Base-by-base conservation (phyloP, 2,888 invertebrate genomes). In the Megalurothrips usitatus region DNA sequence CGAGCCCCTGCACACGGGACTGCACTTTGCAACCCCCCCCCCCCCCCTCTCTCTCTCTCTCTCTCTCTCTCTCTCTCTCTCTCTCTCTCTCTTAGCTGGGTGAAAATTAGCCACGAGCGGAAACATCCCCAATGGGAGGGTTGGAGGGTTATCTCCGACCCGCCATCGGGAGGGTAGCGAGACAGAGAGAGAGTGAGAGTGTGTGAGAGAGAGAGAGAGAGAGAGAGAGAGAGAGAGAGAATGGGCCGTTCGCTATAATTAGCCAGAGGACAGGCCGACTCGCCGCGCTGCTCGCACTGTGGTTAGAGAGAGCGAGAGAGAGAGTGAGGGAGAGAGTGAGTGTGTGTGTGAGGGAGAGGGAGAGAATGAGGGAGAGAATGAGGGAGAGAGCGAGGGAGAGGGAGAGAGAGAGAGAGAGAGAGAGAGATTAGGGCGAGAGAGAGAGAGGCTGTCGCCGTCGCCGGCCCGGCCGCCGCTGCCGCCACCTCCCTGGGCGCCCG, bases 141-240 rank as follows among this genome's bases (percentile, higher is more conserved):
- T 68, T n/a, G n/a, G 68, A 68, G 68, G 68, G 68, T 68, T 68
- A 68, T 68, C 68, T 68, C 9, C 11, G 23, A n/a, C n/a, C n/a
- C 68, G 11, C 68, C 68, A 68, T 68, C 68, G 23, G 58, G 58
- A 4, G 52, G 52, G 52, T 52, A 52, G 17, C 52, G 52, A 52
- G 52, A 2, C 14, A 52, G 52, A 52, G 52, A 52, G 52, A 52
- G 52, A 52, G 52, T 14, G 52, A 6, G 52, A 52, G 52, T 4
- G 58, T 6, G 58, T 19, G 58, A 58, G 58, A 58, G 58, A 14
- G 58, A 58, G 58, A 52, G 52, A 52, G 52, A 52, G 52, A 52
- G 52, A 52, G 52, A 52, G 52, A 52, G 52, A 52, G 52, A 52
- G 52, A 10, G 58, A 58, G 58, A 58, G 14, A 58, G 58, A 43